Conservation (phyloP, 2,888 invertebrate species). For the Megastigmus dorsalis region DNA sequence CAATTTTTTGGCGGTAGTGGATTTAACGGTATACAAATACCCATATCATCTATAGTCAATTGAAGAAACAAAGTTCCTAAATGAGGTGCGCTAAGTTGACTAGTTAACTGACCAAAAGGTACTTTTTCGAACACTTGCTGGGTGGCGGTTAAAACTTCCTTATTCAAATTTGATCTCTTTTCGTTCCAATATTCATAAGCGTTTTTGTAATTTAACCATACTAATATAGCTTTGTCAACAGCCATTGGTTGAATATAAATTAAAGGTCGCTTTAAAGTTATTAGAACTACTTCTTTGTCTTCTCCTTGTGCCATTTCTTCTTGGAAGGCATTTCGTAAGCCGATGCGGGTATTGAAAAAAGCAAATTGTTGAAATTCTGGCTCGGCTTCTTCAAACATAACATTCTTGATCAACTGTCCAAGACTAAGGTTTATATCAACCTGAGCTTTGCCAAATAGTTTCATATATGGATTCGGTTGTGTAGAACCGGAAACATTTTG, state of each 20-base stretch:
- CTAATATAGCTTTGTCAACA: conserved; percentile 97
- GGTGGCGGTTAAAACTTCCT: conserved; percentile 87
- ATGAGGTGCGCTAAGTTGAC: conserved; percentile 85
- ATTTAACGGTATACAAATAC: conserved; percentile 94
- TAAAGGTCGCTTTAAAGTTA: conserved; percentile 93
- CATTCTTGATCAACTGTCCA: conserved; percentile 95
- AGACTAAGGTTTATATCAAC: conserved; percentile 95
- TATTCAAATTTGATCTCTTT: conserved; percentile 92
- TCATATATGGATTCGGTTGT: conserved; percentile 79
- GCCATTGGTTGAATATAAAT: conserved; percentile 98
- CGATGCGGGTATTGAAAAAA: conserved; percentile 96
- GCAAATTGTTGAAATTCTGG: conserved; percentile 98
- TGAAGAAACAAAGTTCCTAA: conserved; percentile 94
- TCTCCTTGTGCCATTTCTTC: conserved; percentile 91
- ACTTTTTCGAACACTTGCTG: conserved; percentile 86
- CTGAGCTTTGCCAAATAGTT: conserved; percentile 88
- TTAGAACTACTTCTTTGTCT: conserved; percentile 91
- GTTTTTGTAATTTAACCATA: conserved; percentile 99
- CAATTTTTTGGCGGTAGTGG: conserved; percentile 84
- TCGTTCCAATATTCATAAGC: conserved; percentile 99
- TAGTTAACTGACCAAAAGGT: conserved; percentile 86
- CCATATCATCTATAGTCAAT: conserved; percentile 96
- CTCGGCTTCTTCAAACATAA: conserved; percentile 97
- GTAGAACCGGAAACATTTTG: conserved; percentile 85
- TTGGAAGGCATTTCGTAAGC: conserved; percentile 88